Percentiles rank a stretch among this genome's conserved stretches.
Evolutionary conservation across 2,888 invertebrate genomes (phyloP).

Genomic region (Parnassius smintheus): DNA sequence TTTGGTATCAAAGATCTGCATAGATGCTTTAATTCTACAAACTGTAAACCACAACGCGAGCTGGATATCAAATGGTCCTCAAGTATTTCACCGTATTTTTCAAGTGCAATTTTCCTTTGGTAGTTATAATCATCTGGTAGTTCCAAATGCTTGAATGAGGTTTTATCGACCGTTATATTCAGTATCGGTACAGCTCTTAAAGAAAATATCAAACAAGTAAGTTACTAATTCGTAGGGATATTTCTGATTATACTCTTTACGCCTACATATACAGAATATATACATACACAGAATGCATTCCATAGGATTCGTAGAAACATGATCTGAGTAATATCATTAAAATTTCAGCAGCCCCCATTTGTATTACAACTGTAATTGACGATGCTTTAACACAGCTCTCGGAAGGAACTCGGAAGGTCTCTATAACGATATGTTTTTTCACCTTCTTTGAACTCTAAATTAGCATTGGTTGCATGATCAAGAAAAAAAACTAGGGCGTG

Average conservation of each 20-base stretch:
- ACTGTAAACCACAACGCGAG: conserved; percentile 81
- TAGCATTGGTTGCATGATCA: conserved; percentile 86
- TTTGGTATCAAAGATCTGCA: conserved; percentile 86
- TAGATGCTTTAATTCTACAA: conserved; percentile 88
- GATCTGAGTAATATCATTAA: conserved; percentile 86
- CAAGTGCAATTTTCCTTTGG: conserved; percentile 63
- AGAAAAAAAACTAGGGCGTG: conserved; percentile 88
- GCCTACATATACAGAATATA: conserved; percentile 43
- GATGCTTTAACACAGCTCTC: conserved; percentile 89
- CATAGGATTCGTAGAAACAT: conserved; percentile 82
- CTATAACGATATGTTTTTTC: conserved; percentile 81
- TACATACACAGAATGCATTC: conserved; percentile 81
- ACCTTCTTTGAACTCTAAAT: conserved; percentile 78
- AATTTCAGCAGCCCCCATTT: conserved; percentile 88
- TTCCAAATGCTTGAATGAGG: conserved; percentile 52
- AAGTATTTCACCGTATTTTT: conserved; percentile 75
- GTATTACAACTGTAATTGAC: conserved; percentile 87
- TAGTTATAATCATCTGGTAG: conserved; percentile 70
- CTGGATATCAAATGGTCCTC: conserved; percentile 82
- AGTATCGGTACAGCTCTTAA: conserved; percentile 84
- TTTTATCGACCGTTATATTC: conserved; percentile 68
- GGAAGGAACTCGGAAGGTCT: conserved; percentile 90
- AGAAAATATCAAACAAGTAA: conserved; percentile 85
- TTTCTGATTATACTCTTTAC: conserved; percentile 82
- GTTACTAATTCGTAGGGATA: conserved; percentile 86